Evolutionary conservation across 2,113 vertebrate genomes (phyloP), one percentile per base, ranked within the genome.

Genomic region (Empidonax alnorum): DNA sequence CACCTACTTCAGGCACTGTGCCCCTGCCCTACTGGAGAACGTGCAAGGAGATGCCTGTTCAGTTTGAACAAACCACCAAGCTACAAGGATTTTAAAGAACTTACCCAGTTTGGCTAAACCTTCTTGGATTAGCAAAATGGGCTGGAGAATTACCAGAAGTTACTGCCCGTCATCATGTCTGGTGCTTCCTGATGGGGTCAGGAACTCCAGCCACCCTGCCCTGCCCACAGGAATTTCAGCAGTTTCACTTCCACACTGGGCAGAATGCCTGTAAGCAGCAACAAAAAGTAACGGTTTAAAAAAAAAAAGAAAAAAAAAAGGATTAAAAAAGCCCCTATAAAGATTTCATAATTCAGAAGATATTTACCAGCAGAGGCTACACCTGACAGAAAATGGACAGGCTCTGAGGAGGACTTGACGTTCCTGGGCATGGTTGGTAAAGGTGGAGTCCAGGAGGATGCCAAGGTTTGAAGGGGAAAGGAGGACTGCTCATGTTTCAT

Each of bases 181-280:
- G 69, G 55, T 92, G 85, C 67, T 95, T 97, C 94, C 94, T 87
- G 71, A 79, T 53, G 80, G 41, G 52, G 58, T 79, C 66, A n/a
- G 83, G 76, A 96, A 35, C 84, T 41, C 46, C 44, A 35, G 30
- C 78, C 2, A 8, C 89, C 82, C 89, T 92, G 76, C 88, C 89
- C 59, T 27, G 71, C 66, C 71, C 28, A 1, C 24, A 18, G 94
- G 92, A 87, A 93, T 96, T 95, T 94, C 87, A 89, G 92, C 89
- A 94, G 82, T 97, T 97, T 96, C 96, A 96, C 95, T 97, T 97
- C 97, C 94, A 89, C 24, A 21, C 56, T 49, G n/a, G 47, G 78
- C 77, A 69, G 56, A 94, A 85, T 0, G 20, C 72, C 68, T 8
- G 1, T 35, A 47, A 73, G 83, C 65, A 67, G 84, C 68, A 93